Base-by-base conservation (phyloP, 2,113 vertebrate genomes). In the Amblyopsis rosae region DNA sequence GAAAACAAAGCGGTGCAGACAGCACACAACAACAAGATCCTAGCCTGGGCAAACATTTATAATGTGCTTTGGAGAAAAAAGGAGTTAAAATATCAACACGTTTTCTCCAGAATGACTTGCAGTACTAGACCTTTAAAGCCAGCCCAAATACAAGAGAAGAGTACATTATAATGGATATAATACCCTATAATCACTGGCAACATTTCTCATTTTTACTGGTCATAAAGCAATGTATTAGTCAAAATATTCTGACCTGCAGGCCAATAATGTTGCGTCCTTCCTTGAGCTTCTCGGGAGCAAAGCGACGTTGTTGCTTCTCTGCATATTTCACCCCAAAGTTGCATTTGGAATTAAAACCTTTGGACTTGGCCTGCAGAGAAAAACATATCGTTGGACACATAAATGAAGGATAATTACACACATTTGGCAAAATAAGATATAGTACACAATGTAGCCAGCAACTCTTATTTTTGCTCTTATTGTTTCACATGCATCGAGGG, bases 201-300 rank as follows among this genome's bases (percentile, higher is more conserved):
- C 62, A 58, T 8, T 32, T 58, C 26, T 58, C 19, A 19, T 11
- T 45, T 59, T 41, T 35, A 6, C 8, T 59, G 10, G 0, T 33
- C 49, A 4, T 58, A 46, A 19, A 53, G 9, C 11, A 11, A 16
- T 3, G n/a, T n/a, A 64, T 35, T 4, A 48, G 59, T 41, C 26
- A 26, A 26, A 26, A 26, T 10, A 33, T 19, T 66, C 87, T 74
- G 45, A 97, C 96, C 95, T 98, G 96, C 17, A 98, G 91, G 5
- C 96, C 95, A 0, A 98, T 98, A 71, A 98, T 82, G 81, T 97
- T 98, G 46, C 95, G 91, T 56, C 96, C 96, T 82, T 96, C 96
- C 55, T 90, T 91, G 50, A 98, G 90, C 82, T 96, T 96, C 76
- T 95, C 94, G 0, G 93, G 94, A 26, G 93, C 90, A 63, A 97